These are phyloP conservation scores for Ichneumon xanthorius DNA, from an alignment of 2,888 invertebrate genomes.

Conservation along the genomic window DNA sequence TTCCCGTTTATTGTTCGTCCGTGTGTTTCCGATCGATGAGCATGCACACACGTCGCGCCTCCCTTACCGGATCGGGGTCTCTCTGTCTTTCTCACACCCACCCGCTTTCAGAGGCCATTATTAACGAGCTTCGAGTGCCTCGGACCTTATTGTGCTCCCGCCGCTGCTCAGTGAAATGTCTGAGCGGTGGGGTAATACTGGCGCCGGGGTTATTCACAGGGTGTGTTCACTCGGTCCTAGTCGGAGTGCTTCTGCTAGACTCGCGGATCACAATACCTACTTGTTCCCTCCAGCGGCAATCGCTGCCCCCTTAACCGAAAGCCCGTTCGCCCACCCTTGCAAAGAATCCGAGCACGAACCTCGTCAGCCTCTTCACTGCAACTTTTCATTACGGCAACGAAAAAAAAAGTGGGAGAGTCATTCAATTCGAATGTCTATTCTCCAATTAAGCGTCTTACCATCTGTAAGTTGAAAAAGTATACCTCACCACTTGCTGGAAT, in stretches of 20 bases:
- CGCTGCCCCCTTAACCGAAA: slow-evolving; percentile 57
- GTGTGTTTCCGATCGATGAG: slow-evolving; percentile 61
- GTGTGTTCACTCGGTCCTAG: slow-evolving; percentile 20
- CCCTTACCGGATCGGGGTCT: slow-evolving; percentile 10
- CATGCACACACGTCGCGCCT: slow-evolving; percentile 40
- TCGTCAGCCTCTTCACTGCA: slow-evolving; percentile 31
- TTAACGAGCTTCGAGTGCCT: slow-evolving; percentile 66
- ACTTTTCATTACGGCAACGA: slow-evolving; percentile 23
- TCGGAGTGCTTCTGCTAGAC: slow-evolving; percentile 47
- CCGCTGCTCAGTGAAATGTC: slow-evolving; percentile 62
- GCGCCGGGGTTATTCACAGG: slow-evolving; percentile 49
- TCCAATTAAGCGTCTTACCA: background rate
- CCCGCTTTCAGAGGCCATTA: slow-evolving; percentile 58
- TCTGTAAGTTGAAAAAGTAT: background rate
- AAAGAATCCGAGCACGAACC: slow-evolving; percentile 22
- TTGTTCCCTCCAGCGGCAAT: slow-evolving; percentile 57
- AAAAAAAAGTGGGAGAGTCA: slow-evolving; percentile 1
- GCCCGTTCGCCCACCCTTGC: slow-evolving; percentile 41
- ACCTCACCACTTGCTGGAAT: no score
- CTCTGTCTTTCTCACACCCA: slow-evolving; percentile 37
- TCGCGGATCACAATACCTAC: slow-evolving; percentile 64
- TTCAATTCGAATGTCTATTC: slow-evolving; percentile 1
- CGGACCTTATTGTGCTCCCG: slow-evolving; percentile 65
- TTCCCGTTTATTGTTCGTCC: slow-evolving; percentile 66
- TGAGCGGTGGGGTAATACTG: slow-evolving; percentile 41